phyloP scores from a whole-genome alignment of 1,140 invertebrate genomes.

The Drosophila asahinai region DNA sequence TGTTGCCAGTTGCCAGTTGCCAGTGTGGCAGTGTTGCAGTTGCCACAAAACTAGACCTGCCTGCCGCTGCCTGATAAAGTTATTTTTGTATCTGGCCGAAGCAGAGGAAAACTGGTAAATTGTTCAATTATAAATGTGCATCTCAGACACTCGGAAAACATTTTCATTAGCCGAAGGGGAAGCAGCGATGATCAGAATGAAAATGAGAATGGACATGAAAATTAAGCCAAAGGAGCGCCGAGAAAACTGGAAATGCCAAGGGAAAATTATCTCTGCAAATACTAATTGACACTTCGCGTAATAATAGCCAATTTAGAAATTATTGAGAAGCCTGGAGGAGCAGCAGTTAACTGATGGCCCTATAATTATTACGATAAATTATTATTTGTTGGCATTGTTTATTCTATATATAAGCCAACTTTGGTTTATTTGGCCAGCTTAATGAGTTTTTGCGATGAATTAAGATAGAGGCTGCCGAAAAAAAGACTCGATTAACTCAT shows the following conservation, averaged over 20 bases:
- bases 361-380: not conserved
- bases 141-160: constrained; percentile 24
- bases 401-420: not conserved
- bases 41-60: constrained; percentile 34
- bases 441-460: not conserved
- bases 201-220: constrained; percentile 30
- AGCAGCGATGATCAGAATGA: constrained; percentile 18
- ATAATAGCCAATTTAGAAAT: constrained; percentile 19
- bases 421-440: not conserved
- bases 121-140: constrained; percentile 81
- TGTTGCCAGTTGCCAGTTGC: constrained; percentile 22
- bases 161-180: constrained; percentile 28
- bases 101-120: constrained; percentile 74
- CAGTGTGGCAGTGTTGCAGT: constrained; percentile 32
- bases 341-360: no score
- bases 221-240: constrained; percentile 11
- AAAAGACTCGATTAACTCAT: constrained; percentile 33
- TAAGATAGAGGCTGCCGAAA: no score
- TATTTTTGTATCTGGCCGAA: constrained; percentile 54
- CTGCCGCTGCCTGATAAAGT: constrained; percentile 61
- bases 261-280: not conserved
- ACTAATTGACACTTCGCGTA: constrained; percentile 27
- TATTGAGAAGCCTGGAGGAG: not conserved
- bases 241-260: constrained; percentile 14
- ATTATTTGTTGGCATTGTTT: not conserved